Base-by-base conservation (phyloP, 2,888 invertebrate species). In the Acrobasis consociella region DNA sequence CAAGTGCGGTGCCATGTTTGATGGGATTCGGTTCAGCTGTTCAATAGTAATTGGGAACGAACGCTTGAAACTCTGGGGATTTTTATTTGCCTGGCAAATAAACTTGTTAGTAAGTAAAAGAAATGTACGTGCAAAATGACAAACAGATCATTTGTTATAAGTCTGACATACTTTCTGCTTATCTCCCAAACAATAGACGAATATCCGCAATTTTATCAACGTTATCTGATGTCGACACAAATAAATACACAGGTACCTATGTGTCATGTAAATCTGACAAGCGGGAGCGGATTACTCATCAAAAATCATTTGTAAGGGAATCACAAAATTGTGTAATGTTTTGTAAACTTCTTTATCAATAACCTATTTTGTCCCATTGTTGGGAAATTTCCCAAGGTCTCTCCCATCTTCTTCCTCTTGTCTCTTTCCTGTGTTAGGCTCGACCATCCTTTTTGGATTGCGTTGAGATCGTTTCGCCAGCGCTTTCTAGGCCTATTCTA, bases 181-280 rank as follows among this genome's bases (percentile, higher is more conserved):
- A 58, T 42, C 59, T 49, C 15, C 46, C 13, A 31, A 49, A 58
- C 49, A 49, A 58, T 42, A 49, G 31, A 59, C 17, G 16, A 42
- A 55, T 38, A 39, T 10, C 49, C n/a, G 31, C 22, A 58, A 15
- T n/a, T n/a, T 52, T 17, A 52, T 52, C 52, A 22, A 11, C 17
- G 17, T 52, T 52, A 52, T 52, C 52, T 15, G 50, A 10, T 17
- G 60, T 63, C 59, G 39, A 60, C 37, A 22, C 39, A 49, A 5
- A 5, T 46, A 42, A 5, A 31, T 31, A 46, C n/a, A n/a, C 2
- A 46, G 1, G 1, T 2, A n/a, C 1, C 2, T 13, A 13, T 46
- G 46, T 46, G 46, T 46, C 1, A 46, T 46, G 7, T n/a, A 46
- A 46, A 31, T 31, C 31, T 46, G 13, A 13, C 13, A 5, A 46